Base-by-base conservation (phyloP, 2,888 invertebrate species). In the Gastrophysa polygoni region DNA sequence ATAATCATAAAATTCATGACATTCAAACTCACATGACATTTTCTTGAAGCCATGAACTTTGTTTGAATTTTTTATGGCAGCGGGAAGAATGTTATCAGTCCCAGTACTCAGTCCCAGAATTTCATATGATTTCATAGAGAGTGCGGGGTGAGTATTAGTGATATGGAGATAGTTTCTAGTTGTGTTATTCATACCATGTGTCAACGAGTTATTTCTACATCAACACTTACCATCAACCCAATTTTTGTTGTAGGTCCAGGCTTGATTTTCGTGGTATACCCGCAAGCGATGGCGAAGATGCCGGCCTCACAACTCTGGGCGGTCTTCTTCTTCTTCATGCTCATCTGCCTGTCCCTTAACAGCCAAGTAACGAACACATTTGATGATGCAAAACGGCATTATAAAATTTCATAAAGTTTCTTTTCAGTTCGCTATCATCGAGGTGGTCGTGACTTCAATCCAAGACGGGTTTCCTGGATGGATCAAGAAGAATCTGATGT, bases 251-350 rank as follows among this genome's bases (percentile, higher is more conserved):
- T 67, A 80, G 92, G 94, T 78, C 95, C 95, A 24, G 95, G 95
- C 32, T 83, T 95, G 78, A 89, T 94, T 71, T 95, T 95, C 81
- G 92, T 95, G n/a, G 91, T 95, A 1, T 95, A 94, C 81, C 93
- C 95, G 1, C 93, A 94, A 84, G 93, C 93, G n/a, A 88, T 95
- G 82, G 91, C 92, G 24, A 92, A 93, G 83, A 94, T 95, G 93
- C 95, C 95, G 10, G 91, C 92, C 38, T 88, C 93, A n/a, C 92
- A 93, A 78, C 82, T 94, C 63, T 95, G 95, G 94, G 92, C 93
- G 0, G 91, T 93, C 1, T 83, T 94, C 74, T 95, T 95, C 83
- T 95, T 95, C 85, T 92, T 93, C 79, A 93, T 95, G 92, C 86
- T 95, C 72, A 86, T 95, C 58, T 94, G 94, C 78, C 86, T 95